These are phyloP conservation scores for Mola mola DNA, from an alignment of 2,113 vertebrate species.

Conservation along the genomic window DNA sequence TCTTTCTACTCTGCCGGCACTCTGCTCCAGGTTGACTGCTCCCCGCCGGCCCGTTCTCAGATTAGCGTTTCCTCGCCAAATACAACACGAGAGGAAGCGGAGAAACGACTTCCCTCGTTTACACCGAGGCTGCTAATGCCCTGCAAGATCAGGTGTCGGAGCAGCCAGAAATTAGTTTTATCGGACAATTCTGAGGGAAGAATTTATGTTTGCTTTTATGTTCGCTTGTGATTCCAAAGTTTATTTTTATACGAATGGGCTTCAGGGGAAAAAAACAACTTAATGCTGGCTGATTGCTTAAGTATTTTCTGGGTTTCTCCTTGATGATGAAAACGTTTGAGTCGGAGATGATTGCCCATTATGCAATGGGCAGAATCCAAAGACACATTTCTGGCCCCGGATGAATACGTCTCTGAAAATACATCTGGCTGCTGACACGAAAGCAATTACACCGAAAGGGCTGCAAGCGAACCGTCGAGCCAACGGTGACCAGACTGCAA, in stretches of 20 bases:
- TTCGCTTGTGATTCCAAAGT: background rate
- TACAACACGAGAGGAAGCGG: constrained; percentile 69
- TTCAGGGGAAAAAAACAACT: too few relatives aligned
- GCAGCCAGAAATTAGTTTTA: constrained; percentile 6
- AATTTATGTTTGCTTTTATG: constrained; percentile 4
- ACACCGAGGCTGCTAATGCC: constrained; percentile 64
- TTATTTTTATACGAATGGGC: background rate
- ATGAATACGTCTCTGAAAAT: background rate
- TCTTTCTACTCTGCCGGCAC: constrained; percentile 37
- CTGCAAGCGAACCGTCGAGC: background rate
- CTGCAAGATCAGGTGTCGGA: constrained; percentile 55
- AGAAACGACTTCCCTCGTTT: constrained; percentile 69
- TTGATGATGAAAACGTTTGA: background rate
- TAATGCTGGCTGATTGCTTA: too few relatives aligned
- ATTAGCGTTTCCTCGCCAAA: constrained; percentile 67
- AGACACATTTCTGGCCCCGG: background rate
- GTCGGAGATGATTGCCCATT: background rate
- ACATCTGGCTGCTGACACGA: background rate
- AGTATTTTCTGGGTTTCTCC: too few relatives aligned
- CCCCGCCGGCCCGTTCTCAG: constrained; percentile 54
- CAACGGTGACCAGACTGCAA: background rate
- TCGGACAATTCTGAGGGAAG: constrained; percentile 4
- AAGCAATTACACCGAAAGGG: background rate
- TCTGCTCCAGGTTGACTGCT: constrained; percentile 67
- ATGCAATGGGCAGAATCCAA: background rate